Base-by-base conservation (phyloP, 2,797 vertebrate genomes). In the Falco novaeseelandiae region DNA sequence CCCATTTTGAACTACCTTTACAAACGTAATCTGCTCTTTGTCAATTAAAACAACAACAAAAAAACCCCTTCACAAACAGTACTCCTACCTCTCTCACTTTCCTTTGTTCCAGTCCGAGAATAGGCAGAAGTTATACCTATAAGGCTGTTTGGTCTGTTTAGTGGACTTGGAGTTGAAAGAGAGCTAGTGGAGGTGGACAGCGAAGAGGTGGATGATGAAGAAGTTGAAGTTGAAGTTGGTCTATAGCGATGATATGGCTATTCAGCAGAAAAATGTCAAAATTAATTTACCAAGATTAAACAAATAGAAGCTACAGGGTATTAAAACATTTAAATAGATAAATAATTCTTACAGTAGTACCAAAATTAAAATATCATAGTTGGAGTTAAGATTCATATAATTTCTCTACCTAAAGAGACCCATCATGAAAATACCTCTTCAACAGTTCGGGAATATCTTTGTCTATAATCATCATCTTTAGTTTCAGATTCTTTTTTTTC, bases 141-240 rank as follows among this genome's bases (percentile, higher is more conserved):
- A 98, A 99, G 98, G 96, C 99, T 99, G 98, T 99, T 99, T 82
- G 99, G 99, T 97, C 99, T 98, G 98, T 99, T 99, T 91, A 99
- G 97, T 55, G 99, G 98, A 98, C 98, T 98, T 96, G 99, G 98
- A 95, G 98, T 93, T 94, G 98, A 99, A 83, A 99, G 98, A 92
- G 98, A 98, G 71, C 98, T 97, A 97, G 97, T 97, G 90, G 99
- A 98, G 9, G 99, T 98, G 93, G 99, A 98, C 79, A 99, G 97
- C 8, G 98, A 98, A 93, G 98, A 97, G 19, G 96, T 96, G 96
- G 98, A 95, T 66, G 98, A 98, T 14, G 98, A 90, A 90, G 98
- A 89, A 62, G 96, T 59, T 57, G 99, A 98, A 97, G 99, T 98
- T 62, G 98, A 98, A 55, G 97, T 97, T 77, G 99, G 98, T 95